Conservation (phyloP, 2,113 vertebrate genomes). For the Stictonetta naevosa region DNA sequence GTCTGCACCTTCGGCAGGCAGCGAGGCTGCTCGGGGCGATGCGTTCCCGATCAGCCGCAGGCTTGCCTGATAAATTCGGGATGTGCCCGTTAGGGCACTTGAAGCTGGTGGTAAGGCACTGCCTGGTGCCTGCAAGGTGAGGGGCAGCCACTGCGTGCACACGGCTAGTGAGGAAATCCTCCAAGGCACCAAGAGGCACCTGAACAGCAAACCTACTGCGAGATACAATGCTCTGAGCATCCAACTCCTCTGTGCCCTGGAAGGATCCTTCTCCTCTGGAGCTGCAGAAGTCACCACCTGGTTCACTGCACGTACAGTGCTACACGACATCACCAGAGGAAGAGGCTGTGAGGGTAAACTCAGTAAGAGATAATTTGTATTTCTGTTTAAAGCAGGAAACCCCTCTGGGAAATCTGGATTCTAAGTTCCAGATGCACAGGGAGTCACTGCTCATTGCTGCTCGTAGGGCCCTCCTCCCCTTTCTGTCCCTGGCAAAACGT, state of each 20-base stretch:
- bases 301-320: accelerated
- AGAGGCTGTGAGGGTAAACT: not conserved
- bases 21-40: not conserved
- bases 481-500: not conserved
- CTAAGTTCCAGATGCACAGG: not conserved
- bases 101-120: accelerated
- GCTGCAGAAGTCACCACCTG: not conserved
- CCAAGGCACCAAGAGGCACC: not conserved
- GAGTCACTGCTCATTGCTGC: not conserved
- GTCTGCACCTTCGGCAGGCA: not conserved
- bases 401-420: not conserved
- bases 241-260: not conserved
- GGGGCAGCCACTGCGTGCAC: accelerated
- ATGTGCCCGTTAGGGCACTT: not conserved
- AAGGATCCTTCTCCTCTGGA: no score
- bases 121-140: not conserved
- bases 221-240: accelerated
- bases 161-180: accelerated
- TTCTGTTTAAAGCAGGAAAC: not conserved
- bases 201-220: not conserved
- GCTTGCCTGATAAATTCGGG: not conserved
- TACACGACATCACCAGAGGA: not conserved
- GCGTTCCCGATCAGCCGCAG: not conserved
- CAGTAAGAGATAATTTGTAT: not conserved
- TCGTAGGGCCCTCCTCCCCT: not conserved